Evolutionary conservation across 2,888 invertebrate species (phyloP).

Genomic region (Pomacea canaliculata): DNA sequence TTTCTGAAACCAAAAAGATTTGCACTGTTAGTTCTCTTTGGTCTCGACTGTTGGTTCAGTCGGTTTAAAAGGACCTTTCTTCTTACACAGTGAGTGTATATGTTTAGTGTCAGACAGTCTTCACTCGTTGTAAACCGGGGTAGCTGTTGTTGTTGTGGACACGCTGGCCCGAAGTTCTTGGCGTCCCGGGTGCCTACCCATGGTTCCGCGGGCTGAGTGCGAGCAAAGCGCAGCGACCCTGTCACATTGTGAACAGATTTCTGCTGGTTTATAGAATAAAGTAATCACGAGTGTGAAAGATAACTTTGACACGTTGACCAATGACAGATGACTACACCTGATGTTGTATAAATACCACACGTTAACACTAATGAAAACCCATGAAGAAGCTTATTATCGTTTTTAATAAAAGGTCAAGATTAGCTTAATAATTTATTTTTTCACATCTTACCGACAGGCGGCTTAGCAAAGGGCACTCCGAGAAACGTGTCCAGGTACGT

Average conservation of each 20-base stretch:
- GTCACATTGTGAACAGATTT: no score
- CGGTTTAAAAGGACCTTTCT: no score
- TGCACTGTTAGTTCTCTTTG: no score
- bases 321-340: no score
- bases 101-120: neutral
- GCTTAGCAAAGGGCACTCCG: constrained; percentile 9
- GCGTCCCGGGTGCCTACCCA: neutral
- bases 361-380: no score
- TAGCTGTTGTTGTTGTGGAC: neutral
- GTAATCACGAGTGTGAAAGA: neutral
- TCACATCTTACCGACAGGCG: constrained; percentile 7
- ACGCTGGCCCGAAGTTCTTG: neutral
- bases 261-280: neutral
- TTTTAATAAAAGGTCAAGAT: no score
- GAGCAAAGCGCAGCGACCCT: neutral
- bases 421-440: no score
- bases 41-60: no score
- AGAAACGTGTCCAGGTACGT: constrained; percentile 4
- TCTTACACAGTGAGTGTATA: neutral
- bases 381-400: no score
- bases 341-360: no score
- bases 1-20: no score
- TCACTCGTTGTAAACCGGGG: neutral
- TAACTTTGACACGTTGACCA: no score
- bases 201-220: neutral